Base-by-base conservation (phyloP, 2,888 invertebrate genomes). In the Biston betularia region DNA sequence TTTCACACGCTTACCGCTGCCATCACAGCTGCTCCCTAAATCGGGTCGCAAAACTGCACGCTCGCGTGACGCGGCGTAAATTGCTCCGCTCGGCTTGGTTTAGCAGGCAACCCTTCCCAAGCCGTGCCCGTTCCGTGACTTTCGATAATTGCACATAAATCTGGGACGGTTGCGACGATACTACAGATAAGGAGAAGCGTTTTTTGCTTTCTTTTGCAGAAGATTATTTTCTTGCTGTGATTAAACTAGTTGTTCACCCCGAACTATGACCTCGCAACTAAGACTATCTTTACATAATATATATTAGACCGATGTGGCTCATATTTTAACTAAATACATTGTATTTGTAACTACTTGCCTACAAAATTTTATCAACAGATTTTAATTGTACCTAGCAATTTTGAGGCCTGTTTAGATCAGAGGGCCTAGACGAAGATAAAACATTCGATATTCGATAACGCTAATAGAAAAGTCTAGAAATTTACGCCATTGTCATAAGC, bases 41-140 rank as follows among this genome's bases (percentile, higher is more conserved):
- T 66, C 60, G 50, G 69, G 68, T 71, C 60, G 57, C 81, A 71
- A 83, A 84, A 87, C 77, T 79, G 78, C 80, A 70, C 73, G 68
- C 81, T 88, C 75, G 88, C 87, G 87, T 88, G 87, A 73, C 76
- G 62, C 50, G 53, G 57, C 59, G 68, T 61, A 70, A 68, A 71
- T 73, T 65, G 72, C 65, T 71, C 70, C 57, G 65, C 63, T 49
- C 68, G 62, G 72, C 66, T 69, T 71, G 70, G 65, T 71, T 49
- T 55, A 63, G 63, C 64, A 66, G 58, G 64, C 58, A 61, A 62
- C 67, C 68, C 66, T 63, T 69, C 64, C 68, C 68, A 6, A 44
- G 42, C 60, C 45, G 33, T 42, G 63, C 67, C 59, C 55, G 38
- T 63, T 67, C 61, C 70, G 67, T 69, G 72, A 70, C 69, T 69